Conservation (phyloP, 1,140 invertebrate species). For the Episyrphus balteatus region DNA sequence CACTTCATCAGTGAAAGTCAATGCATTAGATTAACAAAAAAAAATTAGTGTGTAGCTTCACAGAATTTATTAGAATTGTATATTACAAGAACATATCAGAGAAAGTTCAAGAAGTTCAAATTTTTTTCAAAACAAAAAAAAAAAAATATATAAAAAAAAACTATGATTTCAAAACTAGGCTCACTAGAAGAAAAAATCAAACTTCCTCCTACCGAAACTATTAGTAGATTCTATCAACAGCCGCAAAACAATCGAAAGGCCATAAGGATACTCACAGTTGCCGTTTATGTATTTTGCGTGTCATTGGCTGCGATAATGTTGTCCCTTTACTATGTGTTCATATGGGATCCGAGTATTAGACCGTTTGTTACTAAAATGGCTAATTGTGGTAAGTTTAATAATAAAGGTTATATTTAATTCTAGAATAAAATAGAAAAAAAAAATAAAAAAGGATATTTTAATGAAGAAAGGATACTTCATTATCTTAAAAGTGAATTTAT, state of each 20-base stretch:
- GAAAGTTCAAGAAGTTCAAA: no score
- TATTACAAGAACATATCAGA: no score
- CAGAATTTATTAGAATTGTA: no score
- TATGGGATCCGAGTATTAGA: slow-evolving; percentile 70
- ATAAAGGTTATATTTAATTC: no score
- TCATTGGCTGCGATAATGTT: slow-evolving; percentile 90
- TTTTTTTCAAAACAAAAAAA: no score
- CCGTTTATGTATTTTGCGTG: slow-evolving; percentile 91
- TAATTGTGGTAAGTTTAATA: slow-evolving; percentile 28
- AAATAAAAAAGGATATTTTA: no score
- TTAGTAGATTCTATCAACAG: slow-evolving; percentile 64
- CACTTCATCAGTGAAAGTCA: no score
- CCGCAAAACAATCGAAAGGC: slow-evolving; percentile 60
- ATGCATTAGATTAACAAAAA: no score
- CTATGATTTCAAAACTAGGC: slow-evolving; percentile 32
- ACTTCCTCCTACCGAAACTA: slow-evolving; percentile 63
- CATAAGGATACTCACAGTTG: slow-evolving; percentile 84
- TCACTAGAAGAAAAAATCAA: slow-evolving; percentile 50
- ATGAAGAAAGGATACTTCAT: no score
- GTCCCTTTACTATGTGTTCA: slow-evolving; percentile 89
- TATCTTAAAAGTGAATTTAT: no score
- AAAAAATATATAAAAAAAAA: neutral
- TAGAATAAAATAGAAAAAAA: no score
- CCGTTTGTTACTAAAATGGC: slow-evolving; percentile 34
- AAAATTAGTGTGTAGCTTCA: no score